Conservation (phyloP, 2,113 vertebrate species). For the Pipa parva region DNA sequence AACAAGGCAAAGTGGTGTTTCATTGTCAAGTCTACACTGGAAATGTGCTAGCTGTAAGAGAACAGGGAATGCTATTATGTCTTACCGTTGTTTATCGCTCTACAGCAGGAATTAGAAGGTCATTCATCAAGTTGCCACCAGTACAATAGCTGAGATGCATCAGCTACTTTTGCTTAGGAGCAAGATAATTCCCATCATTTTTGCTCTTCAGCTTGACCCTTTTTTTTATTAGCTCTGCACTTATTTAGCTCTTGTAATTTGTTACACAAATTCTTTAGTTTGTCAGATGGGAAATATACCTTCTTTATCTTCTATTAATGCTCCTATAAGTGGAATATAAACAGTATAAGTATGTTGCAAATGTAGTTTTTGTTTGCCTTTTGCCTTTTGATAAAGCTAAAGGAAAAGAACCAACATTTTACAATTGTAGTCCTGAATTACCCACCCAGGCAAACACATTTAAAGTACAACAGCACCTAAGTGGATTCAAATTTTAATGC, state of each 20-base stretch:
- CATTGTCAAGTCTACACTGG: not conserved
- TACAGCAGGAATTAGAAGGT: constrained; percentile 2
- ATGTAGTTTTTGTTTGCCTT: too few relatives aligned
- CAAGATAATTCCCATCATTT: not conserved
- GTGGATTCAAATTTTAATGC: too few relatives aligned
- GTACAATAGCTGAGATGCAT: not conserved
- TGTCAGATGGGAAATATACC: too few relatives aligned
- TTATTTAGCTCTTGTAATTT: not conserved
- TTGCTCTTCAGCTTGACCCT: not conserved
- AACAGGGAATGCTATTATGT: not conserved
- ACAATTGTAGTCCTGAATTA: too few relatives aligned
- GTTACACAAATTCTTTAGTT: too few relatives aligned
- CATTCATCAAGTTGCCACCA: not conserved
- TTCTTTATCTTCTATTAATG: too few relatives aligned
- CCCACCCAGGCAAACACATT: too few relatives aligned
- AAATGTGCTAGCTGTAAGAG: not conserved
- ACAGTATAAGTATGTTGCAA: too few relatives aligned
- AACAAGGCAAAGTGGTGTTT: not conserved
- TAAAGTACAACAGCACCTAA: too few relatives aligned
- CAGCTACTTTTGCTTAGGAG: not conserved
- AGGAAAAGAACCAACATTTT: too few relatives aligned
- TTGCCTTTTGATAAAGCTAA: too few relatives aligned
- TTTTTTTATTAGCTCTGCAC: not conserved
- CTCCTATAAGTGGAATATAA: too few relatives aligned
- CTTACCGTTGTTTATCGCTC: not conserved